Percentiles rank a stretch among this genome's conserved stretches.
Evolutionary conservation across 2,888 invertebrate species (phyloP).

Genomic region (Trissolcus japonicus): DNA sequence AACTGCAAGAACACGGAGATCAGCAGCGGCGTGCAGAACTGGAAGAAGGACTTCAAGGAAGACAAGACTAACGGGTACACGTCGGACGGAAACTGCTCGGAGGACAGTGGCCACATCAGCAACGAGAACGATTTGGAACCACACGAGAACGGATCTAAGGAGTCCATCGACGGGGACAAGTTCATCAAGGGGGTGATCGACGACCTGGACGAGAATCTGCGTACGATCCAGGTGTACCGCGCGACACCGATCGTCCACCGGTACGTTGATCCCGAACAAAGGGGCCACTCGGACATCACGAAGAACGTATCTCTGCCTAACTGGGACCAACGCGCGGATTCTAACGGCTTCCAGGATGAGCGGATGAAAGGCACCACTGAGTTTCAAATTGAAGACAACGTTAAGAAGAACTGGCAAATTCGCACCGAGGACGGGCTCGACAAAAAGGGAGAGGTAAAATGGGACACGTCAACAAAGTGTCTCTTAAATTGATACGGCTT

Average conservation of each 20-base stretch:
- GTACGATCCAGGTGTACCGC: slow-evolving; percentile 66
- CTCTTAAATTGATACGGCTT: too few species aligned
- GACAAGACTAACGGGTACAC: slow-evolving; percentile 72
- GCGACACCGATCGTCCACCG: slow-evolving; percentile 63
- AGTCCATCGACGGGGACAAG: slow-evolving; percentile 62
- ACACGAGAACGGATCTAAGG: slow-evolving; percentile 65
- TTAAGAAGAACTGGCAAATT: slow-evolving; percentile 33
- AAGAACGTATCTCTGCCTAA: slow-evolving; percentile 38
- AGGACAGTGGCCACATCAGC: slow-evolving; percentile 89
- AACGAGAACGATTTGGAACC: slow-evolving; percentile 81
- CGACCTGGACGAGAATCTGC: slow-evolving; percentile 64
- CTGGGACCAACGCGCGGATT: slow-evolving; percentile 60
- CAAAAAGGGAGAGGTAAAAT: slow-evolving; percentile 29
- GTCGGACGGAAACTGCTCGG: slow-evolving; percentile 83
- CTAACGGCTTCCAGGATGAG: slow-evolving; percentile 24
- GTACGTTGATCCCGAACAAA: slow-evolving; percentile 52
- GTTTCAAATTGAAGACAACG: slow-evolving; percentile 31
- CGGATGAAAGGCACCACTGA: slow-evolving; percentile 35
- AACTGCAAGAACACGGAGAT: slow-evolving; percentile 71
- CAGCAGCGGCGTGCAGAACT: slow-evolving; percentile 43
- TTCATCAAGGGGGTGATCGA: slow-evolving; percentile 67
- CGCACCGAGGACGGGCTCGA: neutral
- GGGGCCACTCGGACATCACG: slow-evolving; percentile 41
- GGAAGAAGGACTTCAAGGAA: slow-evolving; percentile 62
- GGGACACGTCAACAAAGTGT: neutral